Evolutionary conservation across 2,113 vertebrate genomes (phyloP), one percentile per base, ranked within the genome.

Genomic region (Calyptommatus sinebrachiatus): DNA sequence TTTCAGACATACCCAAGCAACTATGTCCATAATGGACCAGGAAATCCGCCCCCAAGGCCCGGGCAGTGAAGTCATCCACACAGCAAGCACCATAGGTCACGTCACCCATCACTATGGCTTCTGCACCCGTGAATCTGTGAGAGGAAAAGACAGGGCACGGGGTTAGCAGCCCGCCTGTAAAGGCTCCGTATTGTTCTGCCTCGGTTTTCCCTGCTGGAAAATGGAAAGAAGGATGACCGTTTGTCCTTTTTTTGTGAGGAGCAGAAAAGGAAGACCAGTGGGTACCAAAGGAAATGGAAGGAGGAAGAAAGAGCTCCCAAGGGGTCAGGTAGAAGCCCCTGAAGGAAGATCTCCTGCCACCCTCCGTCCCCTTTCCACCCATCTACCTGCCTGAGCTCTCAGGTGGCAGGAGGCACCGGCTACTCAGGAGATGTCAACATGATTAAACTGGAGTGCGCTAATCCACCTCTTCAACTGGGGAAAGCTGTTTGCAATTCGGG

Each of bases 11-110:
- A 78, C 98, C 95, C 7, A 99, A 95, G 86, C 98, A 99, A 84
- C 98, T 99, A 95, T 99, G 98, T 70, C 98, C 98, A 0, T 99
- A 99, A 94, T 99, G 98, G 86, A 99, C 97, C 96, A 99, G 92
- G 94, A 99, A 99, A 91, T 99, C 98, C 0, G 97, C 98, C 31
- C 97, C 98, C 80, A 99, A 92, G 68, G 98, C 97, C 26, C 96
- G 92, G 35, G 98, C 97, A 0, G 98, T 99, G 92, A 97, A 99
- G 94, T 99, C 98, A 0, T 99, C 98, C 88, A 99, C 96, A 46
- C 98, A 99, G 93, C 98, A 99, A 4, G 98, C 98, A 0, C 98
- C 98, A 0, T 99, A 99, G 21, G 98, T 99, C 91, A 99, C 98
- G 0, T 99, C 98, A 0, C 98, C 98, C 98, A 99, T 99, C 93